Evolutionary conservation across 2,888 invertebrate species (phyloP).

Genomic region (Scaeva pyrastri): DNA sequence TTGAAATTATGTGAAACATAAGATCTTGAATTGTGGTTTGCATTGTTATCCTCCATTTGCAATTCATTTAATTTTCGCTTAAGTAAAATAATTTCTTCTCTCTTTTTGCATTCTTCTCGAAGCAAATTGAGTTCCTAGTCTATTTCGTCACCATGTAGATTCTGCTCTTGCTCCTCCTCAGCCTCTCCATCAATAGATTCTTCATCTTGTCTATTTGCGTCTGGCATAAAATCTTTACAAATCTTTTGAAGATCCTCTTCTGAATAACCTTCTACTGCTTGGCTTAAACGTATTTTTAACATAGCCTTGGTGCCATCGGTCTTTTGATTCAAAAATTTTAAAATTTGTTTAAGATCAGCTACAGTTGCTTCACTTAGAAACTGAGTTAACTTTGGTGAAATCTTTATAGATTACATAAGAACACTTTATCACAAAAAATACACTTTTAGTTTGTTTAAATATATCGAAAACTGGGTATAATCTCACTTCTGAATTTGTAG

Average conservation of each 20-base stretch:
- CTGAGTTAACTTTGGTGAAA: no score
- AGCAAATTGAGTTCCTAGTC: slow-evolving; percentile 22
- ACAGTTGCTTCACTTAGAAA: slow-evolving; percentile 13
- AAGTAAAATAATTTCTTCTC: slow-evolving; percentile 14
- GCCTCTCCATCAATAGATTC: not conserved
- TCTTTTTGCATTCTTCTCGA: slow-evolving; percentile 27
- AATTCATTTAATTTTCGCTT: slow-evolving; percentile 16
- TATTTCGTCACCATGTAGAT: not conserved
- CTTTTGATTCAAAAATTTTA: not conserved
- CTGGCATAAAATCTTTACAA: slow-evolving; percentile 9
- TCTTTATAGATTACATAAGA: no score
- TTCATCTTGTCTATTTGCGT: no score
- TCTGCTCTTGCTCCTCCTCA: slow-evolving; percentile 4
- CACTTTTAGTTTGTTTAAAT: no score
- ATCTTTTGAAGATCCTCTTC: slow-evolving; percentile 12
- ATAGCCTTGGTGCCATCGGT: slow-evolving; percentile 6
- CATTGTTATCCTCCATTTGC: slow-evolving; percentile 8
- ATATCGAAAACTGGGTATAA: no score
- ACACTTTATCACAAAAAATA: no score
- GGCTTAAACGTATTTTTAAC: not conserved
- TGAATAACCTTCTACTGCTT: slow-evolving; percentile 3
- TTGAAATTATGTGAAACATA: slow-evolving; percentile 37
- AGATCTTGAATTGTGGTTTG: slow-evolving; percentile 19
- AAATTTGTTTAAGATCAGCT: slow-evolving; percentile 1
- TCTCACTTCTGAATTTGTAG: no score